These are phyloP conservation scores for Dorcus parallelipipedus DNA, from an alignment of 2,888 invertebrate species.

Conservation along the genomic window DNA sequence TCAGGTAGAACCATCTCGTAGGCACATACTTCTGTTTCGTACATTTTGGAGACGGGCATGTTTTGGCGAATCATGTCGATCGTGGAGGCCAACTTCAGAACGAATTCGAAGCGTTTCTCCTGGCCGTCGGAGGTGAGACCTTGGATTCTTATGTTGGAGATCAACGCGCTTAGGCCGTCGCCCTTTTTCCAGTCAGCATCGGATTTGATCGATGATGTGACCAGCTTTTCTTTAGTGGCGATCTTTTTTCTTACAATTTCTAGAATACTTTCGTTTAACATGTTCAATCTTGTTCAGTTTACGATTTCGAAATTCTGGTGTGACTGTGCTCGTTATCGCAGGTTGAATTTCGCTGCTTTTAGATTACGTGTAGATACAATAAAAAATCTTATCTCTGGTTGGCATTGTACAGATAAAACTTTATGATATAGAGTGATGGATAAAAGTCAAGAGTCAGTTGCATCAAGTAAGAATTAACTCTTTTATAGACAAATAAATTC, in stretches of 20 bases:
- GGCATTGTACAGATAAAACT: too few species aligned
- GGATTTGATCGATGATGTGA: not conserved
- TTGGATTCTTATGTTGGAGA: conserved; percentile 10
- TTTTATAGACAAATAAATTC: too few species aligned
- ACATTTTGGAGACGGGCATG: conserved; percentile 24
- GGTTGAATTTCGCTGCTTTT: too few species aligned
- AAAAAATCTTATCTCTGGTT: too few species aligned
- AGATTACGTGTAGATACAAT: too few species aligned
- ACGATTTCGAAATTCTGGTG: too few species aligned
- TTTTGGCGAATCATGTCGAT: conserved; percentile 23
- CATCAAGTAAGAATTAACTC: too few species aligned
- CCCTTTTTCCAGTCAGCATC: not conserved
- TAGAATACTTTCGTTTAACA: not conserved
- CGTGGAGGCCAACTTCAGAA: conserved; percentile 30
- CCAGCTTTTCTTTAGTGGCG: not conserved
- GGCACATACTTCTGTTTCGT: conserved; percentile 30
- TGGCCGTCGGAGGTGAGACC: conserved; percentile 12
- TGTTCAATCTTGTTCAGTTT: too few species aligned
- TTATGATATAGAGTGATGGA: too few species aligned
- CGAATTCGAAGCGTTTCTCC: conserved; percentile 18
- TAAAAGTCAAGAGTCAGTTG: too few species aligned
- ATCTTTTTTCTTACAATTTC: not conserved
- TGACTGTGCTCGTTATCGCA: too few species aligned
- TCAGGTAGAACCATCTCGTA: conserved; percentile 28
- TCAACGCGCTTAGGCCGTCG: conserved; percentile 4